Evolutionary conservation across 1,140 invertebrate genomes (phyloP).

Genomic region (Aradophagus sp.): DNA sequence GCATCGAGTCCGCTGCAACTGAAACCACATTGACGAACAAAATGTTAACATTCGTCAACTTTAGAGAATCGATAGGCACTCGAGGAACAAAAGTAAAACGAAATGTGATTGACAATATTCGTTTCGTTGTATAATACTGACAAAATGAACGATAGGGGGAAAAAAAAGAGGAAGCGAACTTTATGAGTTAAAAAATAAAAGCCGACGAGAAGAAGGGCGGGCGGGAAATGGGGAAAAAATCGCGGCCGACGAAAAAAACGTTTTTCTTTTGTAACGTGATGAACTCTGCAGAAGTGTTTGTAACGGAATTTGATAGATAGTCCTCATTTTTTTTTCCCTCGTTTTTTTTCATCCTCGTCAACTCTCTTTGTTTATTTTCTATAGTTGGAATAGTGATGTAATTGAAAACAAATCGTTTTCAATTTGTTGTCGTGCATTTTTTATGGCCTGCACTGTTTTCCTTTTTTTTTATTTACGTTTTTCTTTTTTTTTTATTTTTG

Average conservation of each 20-base stretch:
- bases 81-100: slow-evolving; percentile 52
- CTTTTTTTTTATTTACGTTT: slow-evolving; percentile 3
- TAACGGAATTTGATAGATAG: slow-evolving; percentile 52
- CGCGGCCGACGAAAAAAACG: slow-evolving; percentile 34
- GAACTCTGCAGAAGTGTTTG: slow-evolving; percentile 50
- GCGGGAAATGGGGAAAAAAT: slow-evolving; percentile 22
- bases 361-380: slow-evolving; percentile 41
- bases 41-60: slow-evolving; percentile 55
- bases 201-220: background rate
- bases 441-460: slow-evolving; percentile 2
- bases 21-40: slow-evolving; percentile 49
- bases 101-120: slow-evolving; percentile 55
- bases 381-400: slow-evolving; percentile 50
- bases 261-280: slow-evolving; percentile 52
- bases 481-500: too few relatives aligned
- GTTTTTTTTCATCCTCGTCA: slow-evolving; percentile 6
- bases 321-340: slow-evolving; percentile 29
- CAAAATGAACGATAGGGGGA: slow-evolving; percentile 29
- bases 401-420: slow-evolving; percentile 34
- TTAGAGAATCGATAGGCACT: slow-evolving; percentile 52
- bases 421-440: slow-evolving; percentile 1
- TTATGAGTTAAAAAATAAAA: slow-evolving; percentile 42
- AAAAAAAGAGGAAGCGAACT: slow-evolving; percentile 40
- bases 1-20: slow-evolving; percentile 33
- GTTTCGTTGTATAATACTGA: slow-evolving; percentile 48